Percentiles rank a stretch among this genome's conserved stretches.
Evolutionary conservation across 2,113 vertebrate species (phyloP).

Genomic region (Pycnonotus jocosus): DNA sequence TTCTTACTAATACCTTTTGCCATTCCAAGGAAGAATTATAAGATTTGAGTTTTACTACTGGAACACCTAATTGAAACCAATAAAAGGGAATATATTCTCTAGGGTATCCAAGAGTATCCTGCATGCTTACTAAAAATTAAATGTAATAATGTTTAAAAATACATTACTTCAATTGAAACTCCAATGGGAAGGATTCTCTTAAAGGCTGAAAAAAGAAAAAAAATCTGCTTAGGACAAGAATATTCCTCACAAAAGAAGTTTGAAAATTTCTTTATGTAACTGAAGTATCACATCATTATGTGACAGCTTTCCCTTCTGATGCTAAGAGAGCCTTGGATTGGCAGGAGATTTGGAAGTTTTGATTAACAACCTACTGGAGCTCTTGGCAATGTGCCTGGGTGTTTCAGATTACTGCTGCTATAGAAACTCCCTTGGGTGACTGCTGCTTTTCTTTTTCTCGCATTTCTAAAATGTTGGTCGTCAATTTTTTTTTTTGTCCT

Average conservation of each 20-base stretch:
- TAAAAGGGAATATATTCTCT: not conserved
- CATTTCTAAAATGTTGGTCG: slow-evolving; percentile 16
- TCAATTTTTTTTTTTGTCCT: not conserved
- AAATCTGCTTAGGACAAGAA: not conserved
- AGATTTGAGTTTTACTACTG: not conserved
- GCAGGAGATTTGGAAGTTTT: slow-evolving; percentile 47
- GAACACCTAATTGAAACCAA: not conserved
- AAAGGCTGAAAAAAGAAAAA: not conserved
- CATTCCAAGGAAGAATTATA: not conserved
- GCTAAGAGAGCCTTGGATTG: slow-evolving; percentile 14
- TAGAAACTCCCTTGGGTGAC: slow-evolving; percentile 32
- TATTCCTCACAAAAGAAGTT: not conserved
- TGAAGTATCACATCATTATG: slow-evolving; percentile 10
- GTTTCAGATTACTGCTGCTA: slow-evolving; percentile 34
- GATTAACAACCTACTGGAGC: slow-evolving; percentile 28
- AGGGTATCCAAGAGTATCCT: not conserved
- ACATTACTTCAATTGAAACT: not conserved
- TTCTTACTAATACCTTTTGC: not conserved
- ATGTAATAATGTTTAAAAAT: not conserved
- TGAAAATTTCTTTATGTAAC: not conserved
- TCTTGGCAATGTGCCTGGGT: slow-evolving; percentile 30
- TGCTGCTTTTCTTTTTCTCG: not conserved
- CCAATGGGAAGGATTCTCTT: not conserved
- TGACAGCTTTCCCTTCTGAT: slow-evolving; percentile 7
- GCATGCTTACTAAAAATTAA: not conserved